Conservation (phyloP, 1,140 invertebrate genomes). For the Nylanderia fulva region DNA sequence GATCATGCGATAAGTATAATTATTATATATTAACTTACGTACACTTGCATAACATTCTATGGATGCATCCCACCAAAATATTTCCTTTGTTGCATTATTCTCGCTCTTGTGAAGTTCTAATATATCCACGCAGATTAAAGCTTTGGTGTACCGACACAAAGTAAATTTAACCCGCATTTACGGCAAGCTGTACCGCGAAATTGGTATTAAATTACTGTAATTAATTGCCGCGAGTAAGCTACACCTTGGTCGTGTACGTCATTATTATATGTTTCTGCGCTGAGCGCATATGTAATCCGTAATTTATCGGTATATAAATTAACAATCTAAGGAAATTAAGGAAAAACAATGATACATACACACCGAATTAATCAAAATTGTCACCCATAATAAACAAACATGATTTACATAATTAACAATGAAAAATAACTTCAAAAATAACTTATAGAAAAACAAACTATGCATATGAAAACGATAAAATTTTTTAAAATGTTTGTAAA, state of each 20-base stretch:
- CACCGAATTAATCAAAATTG: background rate
- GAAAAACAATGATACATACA: background rate
- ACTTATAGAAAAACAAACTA: background rate
- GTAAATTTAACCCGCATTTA: constrained; percentile 62
- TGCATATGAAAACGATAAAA: background rate
- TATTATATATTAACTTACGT: constrained; percentile 16
- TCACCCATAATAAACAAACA: background rate
- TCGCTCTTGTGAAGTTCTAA: constrained; percentile 34
- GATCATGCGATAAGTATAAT: constrained; percentile 16
- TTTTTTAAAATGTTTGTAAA: background rate
- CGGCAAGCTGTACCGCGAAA: constrained; percentile 18
- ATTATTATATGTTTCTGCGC: constrained; percentile 11
- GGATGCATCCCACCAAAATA: constrained; percentile 5
- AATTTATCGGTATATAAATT: constrained; percentile 12
- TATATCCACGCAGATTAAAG: constrained; percentile 53
- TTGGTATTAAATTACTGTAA: constrained; percentile 52
- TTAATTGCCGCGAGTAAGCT: constrained; percentile 58
- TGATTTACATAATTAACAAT: background rate
- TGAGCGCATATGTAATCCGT: background rate
- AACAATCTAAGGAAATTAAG: background rate
- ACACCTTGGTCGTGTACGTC: constrained; percentile 21
- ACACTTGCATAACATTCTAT: background rate
- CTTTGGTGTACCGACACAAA: constrained; percentile 39
- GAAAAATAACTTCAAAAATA: too few species aligned
- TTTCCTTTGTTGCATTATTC: constrained; percentile 66